Base-by-base conservation (phyloP, 2,888 invertebrate genomes). In the Drosophila kuntzei region DNA sequence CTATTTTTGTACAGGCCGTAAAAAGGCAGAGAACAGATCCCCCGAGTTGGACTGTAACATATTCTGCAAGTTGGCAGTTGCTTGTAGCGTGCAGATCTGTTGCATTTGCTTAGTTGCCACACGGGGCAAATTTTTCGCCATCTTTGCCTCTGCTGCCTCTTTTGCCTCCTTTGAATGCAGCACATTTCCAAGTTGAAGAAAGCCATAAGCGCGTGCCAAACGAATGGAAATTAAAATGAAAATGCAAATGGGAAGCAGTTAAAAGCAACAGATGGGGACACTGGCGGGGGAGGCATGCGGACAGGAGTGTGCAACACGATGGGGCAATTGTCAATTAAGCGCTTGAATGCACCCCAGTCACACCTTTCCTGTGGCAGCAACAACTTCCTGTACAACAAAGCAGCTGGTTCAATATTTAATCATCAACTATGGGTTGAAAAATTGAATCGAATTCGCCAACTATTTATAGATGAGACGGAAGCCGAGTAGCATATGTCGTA, bases 111-210 rank as follows among this genome's bases (percentile, higher is more conserved):
- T 49, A 74, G 74, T 57, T 70, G 72, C 41, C 44, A 36, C 67
- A 36, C 29, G 37, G 46, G 29, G 55, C 50, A 47, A 71, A 76
- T 76, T 73, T 76, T 72, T 71, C 54, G 72, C 54, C 59, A 22
- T 27, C 53, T 20, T n/a, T 46, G 27, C 11, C 25, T 14, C 27
- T 36, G 44, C 7, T 46, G 44, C 37, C 14, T 25, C 37, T 27
- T 7, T n/a, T n/a, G n/a, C n/a, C n/a, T n/a, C n/a, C n/a, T n/a
- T 8, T 25, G 44, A 16, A 27, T 43, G 51, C 59, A 51, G 14
- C 47, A 58, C 58, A 44, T 36, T 64, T 64, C 64, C 79, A 86
- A 71, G 76, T 76, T 74, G 79, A 80, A 73, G 88, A 70, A 85
- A 75, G 64, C 74, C 70, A 68, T 73, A 61, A 73, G 77, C 85